phyloP scores from a whole-genome alignment of 2,797 vertebrate species.

The Rhynchotus rufescens region DNA sequence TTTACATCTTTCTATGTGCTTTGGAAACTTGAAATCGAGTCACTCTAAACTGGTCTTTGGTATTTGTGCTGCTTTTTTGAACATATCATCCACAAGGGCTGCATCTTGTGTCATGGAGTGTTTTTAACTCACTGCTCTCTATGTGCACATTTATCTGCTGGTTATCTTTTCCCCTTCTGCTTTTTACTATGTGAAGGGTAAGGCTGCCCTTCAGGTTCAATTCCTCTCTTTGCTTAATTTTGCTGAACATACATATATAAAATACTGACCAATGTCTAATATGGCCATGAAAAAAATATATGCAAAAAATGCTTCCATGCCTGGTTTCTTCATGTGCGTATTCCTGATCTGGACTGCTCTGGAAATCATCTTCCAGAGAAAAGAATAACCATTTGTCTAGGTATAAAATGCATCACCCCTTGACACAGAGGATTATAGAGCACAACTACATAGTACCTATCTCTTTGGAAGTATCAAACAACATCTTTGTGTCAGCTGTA shows the following conservation, averaged over 20 bases:
- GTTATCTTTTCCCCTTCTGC: not conserved
- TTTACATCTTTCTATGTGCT: not conserved
- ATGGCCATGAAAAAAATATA: not conserved
- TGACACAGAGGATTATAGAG: not conserved
- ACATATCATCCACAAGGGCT: not conserved
- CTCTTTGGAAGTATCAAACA: constrained; percentile 30
- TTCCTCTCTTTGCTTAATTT: not conserved
- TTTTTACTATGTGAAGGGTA: not conserved
- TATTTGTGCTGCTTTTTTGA: not conserved
- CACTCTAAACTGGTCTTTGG: not conserved
- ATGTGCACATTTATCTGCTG: not conserved
- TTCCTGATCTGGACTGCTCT: not conserved
- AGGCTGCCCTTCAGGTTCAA: not conserved
- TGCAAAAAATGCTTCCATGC: not conserved
- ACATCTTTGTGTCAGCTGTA: constrained; percentile 17
- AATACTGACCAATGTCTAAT: not conserved
- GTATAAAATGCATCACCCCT: not conserved
- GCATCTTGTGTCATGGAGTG: not conserved
- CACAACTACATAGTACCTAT: not conserved
- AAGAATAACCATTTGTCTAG: not conserved
- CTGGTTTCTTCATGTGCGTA: not conserved
- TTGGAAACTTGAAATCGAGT: not conserved
- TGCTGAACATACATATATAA: not conserved
- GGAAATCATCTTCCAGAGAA: not conserved
- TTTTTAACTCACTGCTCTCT: not conserved